Base-by-base conservation (phyloP, 2,888 invertebrate genomes). In the Melipona bicolor region DNA sequence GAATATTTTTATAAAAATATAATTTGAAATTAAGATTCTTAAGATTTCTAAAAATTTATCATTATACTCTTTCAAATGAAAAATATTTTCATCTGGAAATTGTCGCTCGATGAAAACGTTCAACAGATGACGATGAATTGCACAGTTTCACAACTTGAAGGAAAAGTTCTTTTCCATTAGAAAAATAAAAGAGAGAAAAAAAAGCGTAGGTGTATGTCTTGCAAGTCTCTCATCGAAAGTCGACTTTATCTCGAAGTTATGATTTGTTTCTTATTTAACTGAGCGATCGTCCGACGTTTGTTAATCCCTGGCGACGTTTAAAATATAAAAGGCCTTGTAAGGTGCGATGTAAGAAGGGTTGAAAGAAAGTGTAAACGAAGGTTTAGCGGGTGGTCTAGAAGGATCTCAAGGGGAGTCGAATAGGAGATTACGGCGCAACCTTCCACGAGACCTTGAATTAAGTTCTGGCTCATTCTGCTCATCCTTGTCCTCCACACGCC, bases 381-480 rank as follows among this genome's bases (percentile, higher is more conserved):
- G 72, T 85, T 85, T 75, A 81, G 61, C 61, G 27, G 50, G 56
- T 64, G 69, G 70, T 61, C 69, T 65, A 72, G 80, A 52, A 86
- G 81, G 71, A 89, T 87, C 84, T 77, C 64, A 68, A 69, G 81
- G 79, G 84, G 77, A 75, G 82, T 84, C 77, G 81, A 75, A 78
- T 79, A 75, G 81, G 71, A 89, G 85, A 89, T 88, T 90, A 88
- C 79, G 36, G n/a, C 64, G 67, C 71, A 81, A 81, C 79, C 81
- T 84, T 79, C 76, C 67, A 62, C 72, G 77, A 89, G 79, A 67
- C 72, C 83, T 87, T 85, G 88, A 89, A 89, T 88, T 87, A 86
- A 81, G 69, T 86, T 75, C 43, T 52, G 67, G 50, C 68, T 73
- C 62, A 61, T 70, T 73, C 32, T n/a, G 77, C 24, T 65, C 24